Percentiles rank a stretch among this genome's conserved stretches.
Evolutionary conservation across 1,140 invertebrate genomes (phyloP).

Genomic region (Lepeophtheirus salmonis): DNA sequence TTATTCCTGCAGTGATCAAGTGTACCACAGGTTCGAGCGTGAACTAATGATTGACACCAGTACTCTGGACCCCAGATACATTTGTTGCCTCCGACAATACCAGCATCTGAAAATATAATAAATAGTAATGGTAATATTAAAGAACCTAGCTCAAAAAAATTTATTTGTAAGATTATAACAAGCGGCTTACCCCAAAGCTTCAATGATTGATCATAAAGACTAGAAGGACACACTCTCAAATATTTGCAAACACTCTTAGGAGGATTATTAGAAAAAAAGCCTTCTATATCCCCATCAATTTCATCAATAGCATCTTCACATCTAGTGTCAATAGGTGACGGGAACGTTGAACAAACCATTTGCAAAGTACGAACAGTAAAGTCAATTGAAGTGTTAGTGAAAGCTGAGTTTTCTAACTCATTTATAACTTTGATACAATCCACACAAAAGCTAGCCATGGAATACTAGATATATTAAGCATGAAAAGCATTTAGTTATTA

Average conservation of each 20-base stretch:
- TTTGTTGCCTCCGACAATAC: slow-evolving; percentile 3
- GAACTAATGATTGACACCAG: slow-evolving; percentile 17
- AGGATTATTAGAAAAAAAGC: background rate
- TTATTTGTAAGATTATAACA: background rate
- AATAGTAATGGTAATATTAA: too few species aligned
- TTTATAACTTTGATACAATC: background rate
- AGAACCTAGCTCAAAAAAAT: background rate
- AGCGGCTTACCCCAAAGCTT: slow-evolving; percentile 3
- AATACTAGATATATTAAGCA: too few species aligned
- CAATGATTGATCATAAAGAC: background rate
- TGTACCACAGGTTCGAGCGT: slow-evolving; percentile 6
- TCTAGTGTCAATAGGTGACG: slow-evolving; percentile 22
- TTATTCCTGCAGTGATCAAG: background rate
- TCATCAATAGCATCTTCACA: slow-evolving; percentile 27
- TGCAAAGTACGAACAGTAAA: slow-evolving; percentile 1
- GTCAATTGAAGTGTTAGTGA: slow-evolving; percentile 6
- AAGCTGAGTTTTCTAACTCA: background rate
- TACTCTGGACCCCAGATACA: slow-evolving; percentile 17
- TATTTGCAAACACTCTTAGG: background rate
- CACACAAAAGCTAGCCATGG: background rate
- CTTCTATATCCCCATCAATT: background rate
- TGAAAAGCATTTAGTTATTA: too few species aligned
- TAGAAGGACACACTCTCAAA: background rate
- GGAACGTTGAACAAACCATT: slow-evolving; percentile 19
- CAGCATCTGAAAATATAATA: background rate